Evolutionary conservation across 92 coral and sea anemone genomes (phyloP).

Genomic region (Zoanthus sociatus): DNA sequence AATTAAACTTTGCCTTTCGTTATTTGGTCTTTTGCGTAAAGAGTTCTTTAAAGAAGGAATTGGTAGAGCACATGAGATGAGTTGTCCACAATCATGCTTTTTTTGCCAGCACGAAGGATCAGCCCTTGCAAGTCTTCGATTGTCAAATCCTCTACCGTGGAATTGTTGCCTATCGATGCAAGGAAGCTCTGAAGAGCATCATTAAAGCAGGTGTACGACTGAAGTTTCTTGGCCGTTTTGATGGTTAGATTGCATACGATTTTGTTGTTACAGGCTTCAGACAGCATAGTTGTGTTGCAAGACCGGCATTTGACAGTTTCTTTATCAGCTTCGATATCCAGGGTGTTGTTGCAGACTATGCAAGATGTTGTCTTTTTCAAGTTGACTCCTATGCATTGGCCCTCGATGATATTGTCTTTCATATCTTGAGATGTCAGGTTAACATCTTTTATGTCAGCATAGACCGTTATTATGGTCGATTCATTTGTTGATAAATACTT

Average conservation of each 20-base stretch:
- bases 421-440: slow-evolving; percentile 27
- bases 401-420: slow-evolving; percentile 28
- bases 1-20: slow-evolving; percentile 3
- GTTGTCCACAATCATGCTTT: slow-evolving; percentile 57
- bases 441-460: slow-evolving; percentile 8
- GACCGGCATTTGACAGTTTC: slow-evolving; percentile 46
- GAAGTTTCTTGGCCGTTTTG: slow-evolving; percentile 22
- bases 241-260: slow-evolving; percentile 42
- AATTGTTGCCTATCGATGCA: slow-evolving; percentile 32
- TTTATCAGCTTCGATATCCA: slow-evolving; percentile 43
- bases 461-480: slow-evolving; percentile 49
- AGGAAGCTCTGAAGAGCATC: slow-evolving; percentile 60
- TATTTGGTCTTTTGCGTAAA: slow-evolving; percentile 3
- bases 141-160: slow-evolving; percentile 4
- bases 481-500: slow-evolving; percentile 54
- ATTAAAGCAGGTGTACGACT: slow-evolving; percentile 51
- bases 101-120: slow-evolving; percentile 36
- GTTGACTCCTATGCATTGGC: slow-evolving; percentile 25
- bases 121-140: slow-evolving; percentile 51
- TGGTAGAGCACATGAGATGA: slow-evolving; percentile 52
- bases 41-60: slow-evolving; percentile 31
- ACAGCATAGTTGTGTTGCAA: slow-evolving; percentile 62
- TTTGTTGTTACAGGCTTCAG: slow-evolving; percentile 42
- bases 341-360: slow-evolving; percentile 26
- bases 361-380: slow-evolving; percentile 11